These are phyloP conservation scores for Neomorphus geoffroyi DNA, from an alignment of 2,797 vertebrate species.

Conservation along the genomic window DNA sequence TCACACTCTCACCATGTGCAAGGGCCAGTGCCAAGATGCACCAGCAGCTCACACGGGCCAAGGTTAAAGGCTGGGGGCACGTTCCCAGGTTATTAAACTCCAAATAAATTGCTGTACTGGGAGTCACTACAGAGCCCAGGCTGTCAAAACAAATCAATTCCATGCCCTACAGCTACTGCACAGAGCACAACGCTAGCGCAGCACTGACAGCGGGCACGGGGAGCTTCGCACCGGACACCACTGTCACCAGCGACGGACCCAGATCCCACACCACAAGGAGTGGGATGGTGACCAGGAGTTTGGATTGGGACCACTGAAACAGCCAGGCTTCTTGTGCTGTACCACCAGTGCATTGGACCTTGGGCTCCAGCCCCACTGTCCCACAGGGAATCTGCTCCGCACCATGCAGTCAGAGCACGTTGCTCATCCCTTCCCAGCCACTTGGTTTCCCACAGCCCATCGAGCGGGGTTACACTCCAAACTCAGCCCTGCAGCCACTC, in stretches of 20 bases:
- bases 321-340: accelerated
- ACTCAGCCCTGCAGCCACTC: neutral
- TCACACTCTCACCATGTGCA: accelerated
- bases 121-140: neutral
- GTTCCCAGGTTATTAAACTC: neutral
- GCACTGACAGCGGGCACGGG: accelerated
- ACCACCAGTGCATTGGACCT: accelerated
- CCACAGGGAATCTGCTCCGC: neutral
- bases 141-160: neutral
- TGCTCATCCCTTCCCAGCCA: neutral
- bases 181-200: accelerated
- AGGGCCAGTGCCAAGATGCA: neutral
- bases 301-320: no score
- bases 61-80: neutral
- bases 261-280: no score
- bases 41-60: neutral
- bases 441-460: neutral
- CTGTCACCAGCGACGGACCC: accelerated
- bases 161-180: neutral
- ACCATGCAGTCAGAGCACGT: neutral
- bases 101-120: neutral
- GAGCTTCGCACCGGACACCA: accelerated
- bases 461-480: neutral
- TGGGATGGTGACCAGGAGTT: no score
- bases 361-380: neutral